Evolutionary conservation across 2,113 vertebrate genomes (phyloP).

Genomic region (Scolopax mira): DNA sequence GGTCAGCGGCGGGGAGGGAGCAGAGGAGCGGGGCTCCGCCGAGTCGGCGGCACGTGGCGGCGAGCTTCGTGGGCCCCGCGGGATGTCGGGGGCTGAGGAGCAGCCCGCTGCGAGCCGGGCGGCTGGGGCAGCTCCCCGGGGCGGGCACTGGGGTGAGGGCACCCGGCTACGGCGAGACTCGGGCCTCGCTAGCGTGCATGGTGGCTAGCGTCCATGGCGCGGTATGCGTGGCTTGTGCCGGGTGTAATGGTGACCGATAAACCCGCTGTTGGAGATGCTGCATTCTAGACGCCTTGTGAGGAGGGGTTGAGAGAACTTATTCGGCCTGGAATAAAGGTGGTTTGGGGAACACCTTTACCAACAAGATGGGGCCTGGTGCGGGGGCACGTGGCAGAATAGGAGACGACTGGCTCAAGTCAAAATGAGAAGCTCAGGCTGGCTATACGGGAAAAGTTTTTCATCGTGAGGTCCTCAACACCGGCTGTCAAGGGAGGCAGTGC

Average conservation of each 20-base stretch:
- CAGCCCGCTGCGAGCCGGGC: neutral
- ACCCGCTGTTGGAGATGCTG: rapidly evolving
- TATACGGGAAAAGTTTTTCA: rapidly evolving
- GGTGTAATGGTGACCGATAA: rapidly evolving
- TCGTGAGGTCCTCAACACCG: rapidly evolving
- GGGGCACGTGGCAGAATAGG: rapidly evolving
- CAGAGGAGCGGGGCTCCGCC: no score
- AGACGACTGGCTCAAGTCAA: rapidly evolving
- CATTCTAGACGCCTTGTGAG: rapidly evolving
- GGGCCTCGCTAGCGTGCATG: no score
- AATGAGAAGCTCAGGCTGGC: rapidly evolving
- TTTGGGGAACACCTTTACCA: rapidly evolving
- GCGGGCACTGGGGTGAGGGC: rapidly evolving
- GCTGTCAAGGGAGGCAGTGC: neutral
- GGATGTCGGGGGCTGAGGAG: rapidly evolving
- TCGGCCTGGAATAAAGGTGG: neutral
- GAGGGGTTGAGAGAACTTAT: rapidly evolving
- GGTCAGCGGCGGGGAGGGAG: neutral
- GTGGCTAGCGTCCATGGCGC: rapidly evolving
- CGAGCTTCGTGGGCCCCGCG: neutral
- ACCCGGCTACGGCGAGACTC: rapidly evolving
- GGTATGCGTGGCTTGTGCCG: rapidly evolving
- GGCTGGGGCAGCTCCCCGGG: neutral
- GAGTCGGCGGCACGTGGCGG: neutral
- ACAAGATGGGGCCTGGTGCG: rapidly evolving